Evolutionary conservation across 2,888 invertebrate species (phyloP).

Genomic region (Siphlonurus alternatus): DNA sequence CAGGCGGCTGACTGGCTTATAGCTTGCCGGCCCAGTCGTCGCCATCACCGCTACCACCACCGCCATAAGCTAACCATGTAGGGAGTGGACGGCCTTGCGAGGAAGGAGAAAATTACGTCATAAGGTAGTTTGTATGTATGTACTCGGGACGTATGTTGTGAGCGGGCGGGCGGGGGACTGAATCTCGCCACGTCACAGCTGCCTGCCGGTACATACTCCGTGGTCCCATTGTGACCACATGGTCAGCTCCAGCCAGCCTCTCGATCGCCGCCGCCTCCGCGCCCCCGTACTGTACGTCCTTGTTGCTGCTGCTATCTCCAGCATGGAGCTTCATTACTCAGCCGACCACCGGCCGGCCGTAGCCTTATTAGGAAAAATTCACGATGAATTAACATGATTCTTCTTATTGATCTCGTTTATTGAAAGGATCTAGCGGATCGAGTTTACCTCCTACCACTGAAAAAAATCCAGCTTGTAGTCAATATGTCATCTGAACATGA

Average conservation of each 20-base stretch:
- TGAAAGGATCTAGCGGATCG: too few relatives aligned
- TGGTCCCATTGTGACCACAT: neutral
- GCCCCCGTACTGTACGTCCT: too few relatives aligned
- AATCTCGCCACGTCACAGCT: too few relatives aligned
- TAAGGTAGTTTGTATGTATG: neutral
- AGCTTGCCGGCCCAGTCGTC: neutral
- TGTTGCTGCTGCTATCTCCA: too few relatives aligned
- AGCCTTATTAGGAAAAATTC: neutral
- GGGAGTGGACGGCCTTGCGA: neutral
- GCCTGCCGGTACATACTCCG: neutral
- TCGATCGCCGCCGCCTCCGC: too few relatives aligned
- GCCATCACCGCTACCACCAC: neutral
- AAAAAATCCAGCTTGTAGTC: too few relatives aligned
- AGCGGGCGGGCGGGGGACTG: too few relatives aligned
- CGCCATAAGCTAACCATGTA: neutral
- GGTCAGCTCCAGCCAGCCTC: neutral
- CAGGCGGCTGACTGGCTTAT: neutral
- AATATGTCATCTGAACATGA: too few relatives aligned
- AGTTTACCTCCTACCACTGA: too few relatives aligned
- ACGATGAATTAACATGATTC: neutral
- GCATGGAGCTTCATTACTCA: neutral
- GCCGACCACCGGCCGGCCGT: neutral
- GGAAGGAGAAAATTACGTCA: neutral
- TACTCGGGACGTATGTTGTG: too few relatives aligned
- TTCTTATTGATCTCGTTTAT: neutral